Evolutionary conservation across 2,113 vertebrate genomes (phyloP).

Genomic region (Anseranas semipalmata): DNA sequence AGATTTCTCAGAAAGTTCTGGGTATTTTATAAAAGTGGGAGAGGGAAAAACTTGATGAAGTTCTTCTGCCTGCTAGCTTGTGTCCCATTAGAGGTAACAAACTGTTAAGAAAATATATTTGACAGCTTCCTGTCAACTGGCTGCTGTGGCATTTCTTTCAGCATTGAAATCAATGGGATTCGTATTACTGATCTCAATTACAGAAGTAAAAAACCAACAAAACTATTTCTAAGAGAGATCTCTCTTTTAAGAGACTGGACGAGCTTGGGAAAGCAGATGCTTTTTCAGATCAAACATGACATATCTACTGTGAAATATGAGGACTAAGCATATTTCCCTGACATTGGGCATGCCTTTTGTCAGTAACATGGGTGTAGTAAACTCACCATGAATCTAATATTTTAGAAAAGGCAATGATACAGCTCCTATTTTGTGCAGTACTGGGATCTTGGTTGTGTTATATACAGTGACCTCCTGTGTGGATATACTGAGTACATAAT

Average conservation of each 20-base stretch:
- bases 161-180: background rate
- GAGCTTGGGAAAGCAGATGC: background rate
- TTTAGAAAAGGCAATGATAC: background rate
- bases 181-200: background rate
- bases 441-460: background rate
- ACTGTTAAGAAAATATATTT: background rate
- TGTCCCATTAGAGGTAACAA: background rate
- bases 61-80: background rate
- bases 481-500: rapidly evolving
- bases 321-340: background rate
- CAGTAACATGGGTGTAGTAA: background rate
- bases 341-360: background rate
- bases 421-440: background rate
- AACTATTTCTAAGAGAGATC: background rate
- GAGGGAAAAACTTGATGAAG: background rate
- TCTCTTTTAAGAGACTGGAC: background rate
- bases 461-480: rapidly evolving
- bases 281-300: background rate
- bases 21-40: background rate
- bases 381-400: background rate
- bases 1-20: background rate
- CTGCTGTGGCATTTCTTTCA: background rate
- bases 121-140: background rate
- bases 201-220: background rate
- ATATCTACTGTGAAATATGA: background rate